Conservation (phyloP, 2,888 invertebrate genomes). For the Pyrrhosoma nymphula region DNA sequence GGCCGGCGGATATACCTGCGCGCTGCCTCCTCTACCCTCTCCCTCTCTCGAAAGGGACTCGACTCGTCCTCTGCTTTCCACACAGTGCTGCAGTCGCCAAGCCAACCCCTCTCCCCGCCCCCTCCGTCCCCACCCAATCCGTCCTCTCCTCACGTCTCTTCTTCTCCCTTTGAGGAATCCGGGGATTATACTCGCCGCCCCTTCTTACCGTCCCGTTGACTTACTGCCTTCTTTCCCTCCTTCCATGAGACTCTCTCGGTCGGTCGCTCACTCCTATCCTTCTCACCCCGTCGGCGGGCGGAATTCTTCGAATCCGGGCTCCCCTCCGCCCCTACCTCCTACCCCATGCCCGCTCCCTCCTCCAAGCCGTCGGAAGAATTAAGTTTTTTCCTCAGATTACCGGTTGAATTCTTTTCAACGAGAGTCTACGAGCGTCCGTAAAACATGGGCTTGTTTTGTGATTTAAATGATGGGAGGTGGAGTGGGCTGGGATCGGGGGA, state of each 20-base stretch:
- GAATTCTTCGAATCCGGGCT: background rate
- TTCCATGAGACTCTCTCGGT: background rate
- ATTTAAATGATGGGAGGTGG: constrained; percentile 57
- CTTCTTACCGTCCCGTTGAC: background rate
- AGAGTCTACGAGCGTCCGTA: background rate
- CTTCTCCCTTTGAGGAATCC: background rate
- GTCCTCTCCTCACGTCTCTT: background rate
- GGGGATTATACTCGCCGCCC: background rate
- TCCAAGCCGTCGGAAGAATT: constrained; percentile 21
- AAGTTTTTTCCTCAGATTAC: constrained; percentile 38
- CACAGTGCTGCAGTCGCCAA: background rate
- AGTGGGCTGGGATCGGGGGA: background rate
- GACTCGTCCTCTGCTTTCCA: background rate
- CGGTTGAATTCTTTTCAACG: constrained; percentile 38
- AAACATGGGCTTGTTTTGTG: constrained; percentile 45
- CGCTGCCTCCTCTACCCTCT: no score
- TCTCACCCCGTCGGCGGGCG: no score
- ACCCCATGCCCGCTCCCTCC: background rate
- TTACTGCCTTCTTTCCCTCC: background rate
- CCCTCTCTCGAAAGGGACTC: no score
- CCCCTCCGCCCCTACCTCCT: background rate
- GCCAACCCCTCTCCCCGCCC: background rate
- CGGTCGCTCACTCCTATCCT: no score
- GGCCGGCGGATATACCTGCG: no score
- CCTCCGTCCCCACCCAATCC: background rate